Percentiles rank a stretch among this genome's conserved stretches.
Conservation (phyloP, 1,140 invertebrate species). For the Euwallacea similis region DNA sequence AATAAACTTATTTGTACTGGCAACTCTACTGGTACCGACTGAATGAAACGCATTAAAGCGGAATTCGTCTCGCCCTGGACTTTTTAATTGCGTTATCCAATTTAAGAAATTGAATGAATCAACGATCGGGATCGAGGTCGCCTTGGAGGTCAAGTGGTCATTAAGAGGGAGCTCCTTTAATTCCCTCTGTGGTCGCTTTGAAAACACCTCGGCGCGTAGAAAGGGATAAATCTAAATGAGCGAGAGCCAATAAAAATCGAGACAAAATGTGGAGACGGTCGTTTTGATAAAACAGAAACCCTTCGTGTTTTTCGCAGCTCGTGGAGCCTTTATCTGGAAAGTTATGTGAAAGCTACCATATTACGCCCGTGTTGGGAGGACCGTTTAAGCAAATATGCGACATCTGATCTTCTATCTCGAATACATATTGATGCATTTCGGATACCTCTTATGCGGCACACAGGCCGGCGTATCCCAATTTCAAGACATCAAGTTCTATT, state of each 20-base stretch:
- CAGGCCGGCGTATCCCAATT: no score
- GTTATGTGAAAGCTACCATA: constrained; percentile 44
- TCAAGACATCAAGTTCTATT: no score
- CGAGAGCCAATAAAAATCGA: constrained; percentile 11
- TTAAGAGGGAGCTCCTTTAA: neutral
- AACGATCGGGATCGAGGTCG: constrained; percentile 33
- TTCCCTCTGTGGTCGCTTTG: no score
- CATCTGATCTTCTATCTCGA: constrained; percentile 41
- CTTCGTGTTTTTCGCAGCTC: constrained; percentile 29
- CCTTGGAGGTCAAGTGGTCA: constrained; percentile 19
- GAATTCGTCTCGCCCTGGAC: constrained; percentile 30
- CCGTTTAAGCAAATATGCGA: constrained; percentile 44
- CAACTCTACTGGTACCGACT: constrained; percentile 1
- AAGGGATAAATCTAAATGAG: no score
- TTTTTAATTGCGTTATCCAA: constrained; percentile 33
- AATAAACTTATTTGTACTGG: no score
- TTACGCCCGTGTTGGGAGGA: constrained; percentile 39
- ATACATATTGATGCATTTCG: constrained; percentile 39
- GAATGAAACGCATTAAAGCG: constrained; percentile 31
- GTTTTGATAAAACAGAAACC: constrained; percentile 24
- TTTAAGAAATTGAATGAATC: constrained; percentile 38
- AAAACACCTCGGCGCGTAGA: no score
- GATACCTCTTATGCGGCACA: constrained; percentile 9
- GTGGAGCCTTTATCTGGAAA: constrained; percentile 25
- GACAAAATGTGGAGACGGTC: constrained; percentile 20